Evolutionary conservation across 2,113 vertebrate genomes (phyloP).

Genomic region (Coptodon rendalli): DNA sequence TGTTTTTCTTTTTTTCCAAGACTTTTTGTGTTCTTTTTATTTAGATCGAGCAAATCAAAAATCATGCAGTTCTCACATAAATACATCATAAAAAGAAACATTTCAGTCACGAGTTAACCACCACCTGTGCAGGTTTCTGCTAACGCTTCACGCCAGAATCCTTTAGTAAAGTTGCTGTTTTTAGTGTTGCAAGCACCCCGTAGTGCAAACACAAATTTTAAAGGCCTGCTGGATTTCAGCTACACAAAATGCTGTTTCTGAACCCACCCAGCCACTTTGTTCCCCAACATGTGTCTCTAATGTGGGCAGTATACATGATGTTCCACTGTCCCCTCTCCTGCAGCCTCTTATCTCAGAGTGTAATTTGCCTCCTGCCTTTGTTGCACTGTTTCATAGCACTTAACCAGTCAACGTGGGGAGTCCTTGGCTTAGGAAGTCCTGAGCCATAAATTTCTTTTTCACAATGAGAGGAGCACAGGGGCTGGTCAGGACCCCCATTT

Average conservation of each 20-base stretch:
- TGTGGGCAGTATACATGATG: constrained; percentile 4
- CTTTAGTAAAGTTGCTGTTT: neutral
- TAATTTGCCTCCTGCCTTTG: constrained; percentile 39
- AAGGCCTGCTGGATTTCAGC: neutral
- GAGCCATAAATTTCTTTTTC: constrained; percentile 73
- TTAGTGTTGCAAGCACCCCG: neutral
- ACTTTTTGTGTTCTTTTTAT: neutral
- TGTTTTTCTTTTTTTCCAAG: neutral
- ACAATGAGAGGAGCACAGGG: constrained; percentile 63
- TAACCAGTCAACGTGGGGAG: constrained; percentile 76
- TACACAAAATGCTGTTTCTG: neutral
- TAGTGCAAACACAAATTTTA: neutral
- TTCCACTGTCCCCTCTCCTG: constrained; percentile 18
- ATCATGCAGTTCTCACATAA: neutral
- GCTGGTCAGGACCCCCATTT: constrained; percentile 69
- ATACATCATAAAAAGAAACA: neutral
- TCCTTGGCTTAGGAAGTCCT: constrained; percentile 73
- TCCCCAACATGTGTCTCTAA: constrained; percentile 12
- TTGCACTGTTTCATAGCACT: constrained; percentile 46
- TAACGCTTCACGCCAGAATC: accelerated
- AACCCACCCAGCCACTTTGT: neutral
- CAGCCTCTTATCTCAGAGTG: constrained; percentile 48
- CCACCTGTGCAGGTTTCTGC: neutral
- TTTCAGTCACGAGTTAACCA: neutral
- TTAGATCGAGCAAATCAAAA: neutral